Base-by-base conservation (phyloP, 2,888 invertebrate genomes). In the Euplagia quadripunctaria region DNA sequence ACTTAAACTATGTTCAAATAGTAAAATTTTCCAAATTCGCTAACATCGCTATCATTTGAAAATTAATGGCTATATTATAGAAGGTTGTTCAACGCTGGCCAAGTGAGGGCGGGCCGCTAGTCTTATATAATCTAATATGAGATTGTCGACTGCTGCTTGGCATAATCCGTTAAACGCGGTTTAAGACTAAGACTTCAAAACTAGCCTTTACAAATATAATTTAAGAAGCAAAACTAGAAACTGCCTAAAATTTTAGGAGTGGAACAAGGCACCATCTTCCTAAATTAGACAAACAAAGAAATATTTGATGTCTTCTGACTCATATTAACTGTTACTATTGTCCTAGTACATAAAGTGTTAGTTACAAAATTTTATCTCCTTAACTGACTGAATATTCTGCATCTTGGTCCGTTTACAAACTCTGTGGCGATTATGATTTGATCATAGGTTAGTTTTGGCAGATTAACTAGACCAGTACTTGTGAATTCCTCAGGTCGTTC, bases 251-350 rank as follows among this genome's bases (percentile, higher is more conserved):
- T 61, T 61, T 31, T 31, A 1, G 20, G 20, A 14, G 31, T 14
- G 20, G 31, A 20, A 43, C 20, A 17, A 8, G 17, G 14, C 46
- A 46, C 41, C 49, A 71, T 58, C 52, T 66, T 58, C 41, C 55
- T 14, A 65, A 65, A 46, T 65, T 4, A 43, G 70, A 70, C 14
- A 7, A 46, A 64, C 64, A 65, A 65, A 42, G 52, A 55, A 65
- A 42, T 43, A 20, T 42, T 70, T 51, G 4, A 51, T 31, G 42
- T 46, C 1, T 52, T 55, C 17, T 65, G 55, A 71, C 65, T 65
- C 52, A 55, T 52, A 64, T 55, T 46, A 20, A 43, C 16, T 16
- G 31, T 41, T 58, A 64, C 63, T 31, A 64, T 41, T 42, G 41
- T 20, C 42, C 58, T 58, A 58, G 58, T 20, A 20, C 3, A 58